Base-by-base conservation (phyloP, 2,113 vertebrate genomes). In the Callipepla squamata region DNA sequence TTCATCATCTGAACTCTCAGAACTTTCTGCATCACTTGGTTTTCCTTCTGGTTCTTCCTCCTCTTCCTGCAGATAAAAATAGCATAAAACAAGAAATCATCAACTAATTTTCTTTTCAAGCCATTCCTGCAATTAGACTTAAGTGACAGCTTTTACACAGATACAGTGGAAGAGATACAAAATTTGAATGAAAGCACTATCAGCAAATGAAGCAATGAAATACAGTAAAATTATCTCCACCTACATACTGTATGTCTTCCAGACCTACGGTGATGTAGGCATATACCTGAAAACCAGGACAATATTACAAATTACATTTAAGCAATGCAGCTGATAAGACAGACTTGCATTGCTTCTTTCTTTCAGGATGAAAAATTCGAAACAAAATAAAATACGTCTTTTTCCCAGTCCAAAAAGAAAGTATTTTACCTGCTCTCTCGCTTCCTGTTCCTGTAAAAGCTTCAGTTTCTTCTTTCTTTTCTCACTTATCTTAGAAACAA, bases 1-100 rank as follows among this genome's bases (percentile, higher is more conserved):
- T 94, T 99, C 99, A 85, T 99, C 99, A 69, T 99, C 98, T 44
- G 99, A 99, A 96, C 99, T 99, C 91, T 99, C 98, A 23, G 98
- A 98, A 90, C 98, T 98, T 94, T 99, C 99, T 57, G 99, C 99
- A n/a, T 99, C 99, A 96, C 99, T 99, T 72, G 97, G 98, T 85
- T 96, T 98, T 70, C 99, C 99, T 97, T 99, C 99, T 14, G 94
- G 98, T 88, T 99, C 99, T 93, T 99, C 98, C 58, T 98, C 98
- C 10, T 98, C 98, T 94, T 98, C 98, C 98, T 98, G 96, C 36
- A 93, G 93, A 80, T 75, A 96, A 94, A 97, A 97, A 97, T 92
- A 98, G 97, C 74, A 32, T 16, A 82, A 93, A 90, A 40, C 58
- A 94, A 92, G 80, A 88, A 78, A 86, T 21, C 25, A 72, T 62